phyloP scores from a whole-genome alignment of 2,113 vertebrate genomes.

The Nyctibius bracteatus region DNA sequence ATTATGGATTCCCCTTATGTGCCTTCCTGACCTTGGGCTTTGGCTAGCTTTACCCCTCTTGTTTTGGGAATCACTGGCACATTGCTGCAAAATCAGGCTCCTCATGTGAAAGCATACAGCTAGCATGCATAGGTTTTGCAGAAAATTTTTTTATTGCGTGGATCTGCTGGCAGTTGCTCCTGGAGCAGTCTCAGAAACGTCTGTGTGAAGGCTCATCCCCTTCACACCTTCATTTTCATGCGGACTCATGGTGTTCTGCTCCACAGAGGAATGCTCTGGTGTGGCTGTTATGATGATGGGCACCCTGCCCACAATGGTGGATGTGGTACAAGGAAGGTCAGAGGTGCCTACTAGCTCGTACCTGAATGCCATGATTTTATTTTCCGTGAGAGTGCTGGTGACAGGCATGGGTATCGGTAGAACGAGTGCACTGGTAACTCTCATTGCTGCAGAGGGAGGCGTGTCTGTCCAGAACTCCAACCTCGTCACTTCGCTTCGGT shows the following conservation, averaged over 20 bases:
- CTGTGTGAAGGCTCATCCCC: background rate
- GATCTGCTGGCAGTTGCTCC: background rate
- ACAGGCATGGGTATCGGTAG: slow-evolving; percentile 28
- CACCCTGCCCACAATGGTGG: background rate
- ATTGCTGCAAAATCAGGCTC: background rate
- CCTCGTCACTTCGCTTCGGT: background rate
- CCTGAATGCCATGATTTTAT: slow-evolving; percentile 13
- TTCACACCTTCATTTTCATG: background rate
- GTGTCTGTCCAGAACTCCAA: background rate
- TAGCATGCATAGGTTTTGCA: background rate
- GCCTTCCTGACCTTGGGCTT: background rate
- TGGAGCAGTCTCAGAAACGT: background rate
- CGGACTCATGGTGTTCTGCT: background rate
- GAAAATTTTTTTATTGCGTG: background rate
- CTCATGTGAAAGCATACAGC: background rate
- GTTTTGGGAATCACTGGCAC: background rate
- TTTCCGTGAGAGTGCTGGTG: background rate
- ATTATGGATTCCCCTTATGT: background rate
- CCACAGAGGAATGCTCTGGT: background rate
- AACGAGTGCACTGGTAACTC: background rate
- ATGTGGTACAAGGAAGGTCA: slow-evolving; percentile 25
- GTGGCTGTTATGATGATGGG: background rate
- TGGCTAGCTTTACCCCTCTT: background rate
- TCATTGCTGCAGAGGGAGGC: background rate
- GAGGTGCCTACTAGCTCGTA: slow-evolving; percentile 33